Percentiles rank a stretch among this genome's conserved stretches.
Conservation (phyloP, 2,113 vertebrate species). For the Danionella cerebrum region DNA sequence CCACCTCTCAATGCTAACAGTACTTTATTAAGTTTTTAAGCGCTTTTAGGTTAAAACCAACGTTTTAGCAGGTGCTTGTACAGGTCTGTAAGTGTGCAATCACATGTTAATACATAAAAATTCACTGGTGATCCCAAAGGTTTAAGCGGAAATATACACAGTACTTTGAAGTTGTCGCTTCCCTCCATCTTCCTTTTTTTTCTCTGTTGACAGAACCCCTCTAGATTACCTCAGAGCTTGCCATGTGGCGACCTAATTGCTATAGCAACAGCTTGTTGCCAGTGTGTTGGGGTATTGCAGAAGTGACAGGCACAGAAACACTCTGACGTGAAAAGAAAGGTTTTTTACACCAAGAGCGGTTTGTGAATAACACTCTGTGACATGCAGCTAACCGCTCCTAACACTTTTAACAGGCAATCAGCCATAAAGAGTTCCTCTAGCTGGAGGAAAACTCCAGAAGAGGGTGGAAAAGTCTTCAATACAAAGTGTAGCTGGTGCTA, state of each 20-base stretch:
- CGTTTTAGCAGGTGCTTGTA: too few species aligned
- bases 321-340: conserved; percentile 7
- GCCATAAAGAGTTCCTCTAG: not conserved
- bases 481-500: not conserved
- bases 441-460: not conserved
- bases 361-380: not conserved
- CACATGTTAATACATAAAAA: too few species aligned
- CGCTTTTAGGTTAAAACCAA: too few species aligned
- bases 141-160: too few species aligned
- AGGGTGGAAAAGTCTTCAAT: not conserved
- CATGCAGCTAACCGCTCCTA: not conserved
- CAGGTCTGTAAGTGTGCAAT: too few species aligned
- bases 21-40: too few species aligned
- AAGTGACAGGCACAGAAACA: conserved; percentile 8
- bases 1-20: too few species aligned
- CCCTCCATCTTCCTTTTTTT: not conserved
- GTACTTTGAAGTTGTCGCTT: too few species aligned
- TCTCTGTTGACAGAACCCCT: conserved; percentile 43
- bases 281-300: conserved; percentile 28
- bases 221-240: conserved; percentile 60
- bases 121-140: too few species aligned
- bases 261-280: conserved; percentile 59
- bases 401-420: not conserved
- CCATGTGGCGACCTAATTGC: conserved; percentile 61
- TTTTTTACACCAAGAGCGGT: conserved; percentile 1